A percentile compares a stretch with the other conserved stretches of the same genome.
phyloP scores from a whole-genome alignment of 2,888 invertebrate genomes.

The Philereme vetulata region DNA sequence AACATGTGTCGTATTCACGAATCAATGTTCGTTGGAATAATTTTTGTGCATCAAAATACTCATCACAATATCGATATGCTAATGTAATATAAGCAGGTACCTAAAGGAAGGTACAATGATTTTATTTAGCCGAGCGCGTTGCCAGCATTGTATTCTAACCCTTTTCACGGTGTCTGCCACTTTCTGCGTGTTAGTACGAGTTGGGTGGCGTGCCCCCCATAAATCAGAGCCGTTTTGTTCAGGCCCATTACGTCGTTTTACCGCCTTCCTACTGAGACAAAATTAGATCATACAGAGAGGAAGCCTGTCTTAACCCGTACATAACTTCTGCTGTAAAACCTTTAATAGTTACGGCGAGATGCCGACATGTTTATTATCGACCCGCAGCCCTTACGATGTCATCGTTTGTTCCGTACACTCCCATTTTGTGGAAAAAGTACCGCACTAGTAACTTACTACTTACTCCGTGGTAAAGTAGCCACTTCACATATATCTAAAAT shows the following conservation, averaged over 20 bases:
- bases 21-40: neutral
- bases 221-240: slow-evolving; percentile 78
- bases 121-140: slow-evolving; percentile 58
- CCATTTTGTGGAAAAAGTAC: slow-evolving; percentile 22
- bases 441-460: slow-evolving; percentile 9
- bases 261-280: slow-evolving; percentile 77
- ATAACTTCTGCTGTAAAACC: slow-evolving; percentile 73
- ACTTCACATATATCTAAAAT: slow-evolving; percentile 7
- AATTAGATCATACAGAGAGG: slow-evolving; percentile 77
- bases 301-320: slow-evolving; percentile 62
- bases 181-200: slow-evolving; percentile 72
- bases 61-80: slow-evolving; percentile 34
- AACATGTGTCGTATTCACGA: neutral
- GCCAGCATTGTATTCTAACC: slow-evolving; percentile 65
- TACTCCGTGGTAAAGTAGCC: slow-evolving; percentile 7
- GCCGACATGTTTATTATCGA: slow-evolving; percentile 53
- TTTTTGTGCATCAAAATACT: neutral
- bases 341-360: slow-evolving; percentile 65
- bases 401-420: slow-evolving; percentile 40
- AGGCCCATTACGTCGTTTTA: slow-evolving; percentile 76
- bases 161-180: slow-evolving; percentile 72
- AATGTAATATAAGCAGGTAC: slow-evolving; percentile 38
- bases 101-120: slow-evolving; percentile 38
- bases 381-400: slow-evolving; percentile 39
- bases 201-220: slow-evolving; percentile 69